phyloP scores from a whole-genome alignment of 2,113 vertebrate genomes.

The Bolborhynchus lineola region DNA sequence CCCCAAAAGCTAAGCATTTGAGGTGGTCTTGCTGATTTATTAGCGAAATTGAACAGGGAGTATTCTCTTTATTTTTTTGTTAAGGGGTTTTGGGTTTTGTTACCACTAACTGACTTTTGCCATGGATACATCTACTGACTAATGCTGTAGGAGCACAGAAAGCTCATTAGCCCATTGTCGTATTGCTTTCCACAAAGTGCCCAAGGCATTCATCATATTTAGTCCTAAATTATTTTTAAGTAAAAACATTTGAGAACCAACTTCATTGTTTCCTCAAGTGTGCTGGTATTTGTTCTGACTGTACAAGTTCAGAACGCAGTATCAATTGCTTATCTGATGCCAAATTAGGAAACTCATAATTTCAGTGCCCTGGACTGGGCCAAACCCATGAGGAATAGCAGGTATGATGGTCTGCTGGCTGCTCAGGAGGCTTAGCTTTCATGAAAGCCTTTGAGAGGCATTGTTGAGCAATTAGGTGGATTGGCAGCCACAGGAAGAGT shows the following conservation, averaged over 20 bases:
- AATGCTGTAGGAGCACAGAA: background rate
- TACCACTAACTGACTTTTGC: background rate
- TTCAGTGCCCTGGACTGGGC: background rate
- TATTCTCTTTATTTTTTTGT: background rate
- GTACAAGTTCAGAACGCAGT: background rate
- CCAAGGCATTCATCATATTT: background rate
- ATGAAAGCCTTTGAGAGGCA: background rate
- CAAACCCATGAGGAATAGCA: background rate
- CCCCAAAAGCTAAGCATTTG: background rate
- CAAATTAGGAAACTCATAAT: background rate
- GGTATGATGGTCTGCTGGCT: background rate
- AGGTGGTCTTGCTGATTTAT: background rate
- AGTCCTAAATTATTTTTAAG: background rate
- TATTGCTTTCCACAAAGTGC: background rate
- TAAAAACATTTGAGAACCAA: background rate
- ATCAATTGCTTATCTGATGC: background rate
- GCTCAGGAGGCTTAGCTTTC: background rate
- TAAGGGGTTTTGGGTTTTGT: background rate
- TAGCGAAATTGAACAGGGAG: background rate
- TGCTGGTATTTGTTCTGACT: background rate
- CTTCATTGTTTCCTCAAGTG: background rate
- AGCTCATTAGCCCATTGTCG: background rate
- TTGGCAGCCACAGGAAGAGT: background rate
- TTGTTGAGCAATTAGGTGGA: background rate
- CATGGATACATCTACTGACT: background rate